Evolutionary conservation across 2,113 vertebrate species (phyloP).

Genomic region (Tupaia chinensis): DNA sequence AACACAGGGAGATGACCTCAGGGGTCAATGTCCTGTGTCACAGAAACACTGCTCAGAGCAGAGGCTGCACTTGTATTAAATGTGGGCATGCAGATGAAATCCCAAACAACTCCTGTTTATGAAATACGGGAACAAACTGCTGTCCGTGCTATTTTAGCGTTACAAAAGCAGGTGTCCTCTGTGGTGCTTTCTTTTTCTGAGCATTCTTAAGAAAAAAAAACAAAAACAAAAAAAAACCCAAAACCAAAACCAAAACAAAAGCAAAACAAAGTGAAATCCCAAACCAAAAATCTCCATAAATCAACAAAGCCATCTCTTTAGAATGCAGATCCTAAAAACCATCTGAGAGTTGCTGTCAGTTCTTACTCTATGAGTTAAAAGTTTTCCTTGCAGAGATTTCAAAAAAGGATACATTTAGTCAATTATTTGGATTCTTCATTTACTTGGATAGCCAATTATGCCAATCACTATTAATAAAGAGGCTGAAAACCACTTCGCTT

Average conservation of each 20-base stretch:
- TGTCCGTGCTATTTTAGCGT: background rate
- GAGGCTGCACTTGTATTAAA: background rate
- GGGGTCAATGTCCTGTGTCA: background rate
- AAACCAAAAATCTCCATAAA: background rate
- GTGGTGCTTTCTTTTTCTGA: background rate
- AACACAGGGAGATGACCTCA: background rate
- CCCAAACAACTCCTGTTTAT: background rate
- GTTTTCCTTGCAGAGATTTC: constrained; percentile 7
- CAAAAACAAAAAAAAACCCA: too few relatives aligned
- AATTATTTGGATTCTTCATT: constrained; percentile 36
- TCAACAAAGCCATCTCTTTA: background rate
- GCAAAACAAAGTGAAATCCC: background rate
- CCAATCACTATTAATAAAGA: background rate
- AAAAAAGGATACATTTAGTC: background rate
- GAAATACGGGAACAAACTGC: background rate
- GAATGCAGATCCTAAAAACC: background rate
- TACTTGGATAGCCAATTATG: background rate
- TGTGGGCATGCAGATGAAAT: background rate
- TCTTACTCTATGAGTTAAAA: background rate
- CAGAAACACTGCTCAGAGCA: background rate
- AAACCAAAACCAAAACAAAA: background rate
- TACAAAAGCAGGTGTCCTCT: background rate
- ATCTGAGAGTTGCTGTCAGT: background rate
- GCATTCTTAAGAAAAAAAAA: too few relatives aligned
- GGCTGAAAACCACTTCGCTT: background rate